phyloP scores from a whole-genome alignment of 2,113 vertebrate genomes.

The Poeciliopsis occidentalis region DNA sequence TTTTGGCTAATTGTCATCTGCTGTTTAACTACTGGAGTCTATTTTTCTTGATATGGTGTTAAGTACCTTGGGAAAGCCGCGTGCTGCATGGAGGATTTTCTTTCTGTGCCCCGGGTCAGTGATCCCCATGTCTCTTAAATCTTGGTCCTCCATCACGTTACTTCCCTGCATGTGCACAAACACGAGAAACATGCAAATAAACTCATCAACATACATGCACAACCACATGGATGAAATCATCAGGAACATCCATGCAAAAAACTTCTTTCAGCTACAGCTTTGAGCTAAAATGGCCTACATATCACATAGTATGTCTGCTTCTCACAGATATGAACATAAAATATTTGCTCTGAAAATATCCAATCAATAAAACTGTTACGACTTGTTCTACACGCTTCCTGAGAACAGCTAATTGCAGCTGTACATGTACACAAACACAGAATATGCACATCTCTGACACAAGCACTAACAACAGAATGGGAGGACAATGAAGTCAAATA shows the following conservation, averaged over 20 bases:
- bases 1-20: conserved; percentile 11
- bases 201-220: conserved; percentile 55
- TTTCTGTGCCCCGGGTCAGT: conserved; percentile 91
- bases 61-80: conserved; percentile 91
- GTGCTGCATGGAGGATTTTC: conserved; percentile 92
- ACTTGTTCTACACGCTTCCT: conserved; percentile 18
- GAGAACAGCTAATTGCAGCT: conserved; percentile 17
- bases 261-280: conserved; percentile 26
- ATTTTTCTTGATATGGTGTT: conserved; percentile 17
- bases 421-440: conserved; percentile 15
- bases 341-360: conserved; percentile 11
- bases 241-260: conserved; percentile 11
- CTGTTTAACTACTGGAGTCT: not conserved
- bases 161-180: conserved; percentile 82
- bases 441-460: conserved; percentile 59
- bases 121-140: conserved; percentile 94
- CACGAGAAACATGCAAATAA: conserved; percentile 51
- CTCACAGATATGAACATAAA: not conserved
- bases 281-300: not conserved
- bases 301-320: not conserved
- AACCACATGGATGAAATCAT: conserved; percentile 11
- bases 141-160: conserved; percentile 98
- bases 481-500: conserved; percentile 77
- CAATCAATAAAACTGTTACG: conserved; percentile 16
- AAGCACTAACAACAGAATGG: conserved; percentile 59